A percentile compares a stretch with the other conserved stretches of the same genome.
Evolutionary conservation across 92 coral and sea anemone genomes (phyloP).

Genomic region (Anthopleura xanthogrammica): DNA sequence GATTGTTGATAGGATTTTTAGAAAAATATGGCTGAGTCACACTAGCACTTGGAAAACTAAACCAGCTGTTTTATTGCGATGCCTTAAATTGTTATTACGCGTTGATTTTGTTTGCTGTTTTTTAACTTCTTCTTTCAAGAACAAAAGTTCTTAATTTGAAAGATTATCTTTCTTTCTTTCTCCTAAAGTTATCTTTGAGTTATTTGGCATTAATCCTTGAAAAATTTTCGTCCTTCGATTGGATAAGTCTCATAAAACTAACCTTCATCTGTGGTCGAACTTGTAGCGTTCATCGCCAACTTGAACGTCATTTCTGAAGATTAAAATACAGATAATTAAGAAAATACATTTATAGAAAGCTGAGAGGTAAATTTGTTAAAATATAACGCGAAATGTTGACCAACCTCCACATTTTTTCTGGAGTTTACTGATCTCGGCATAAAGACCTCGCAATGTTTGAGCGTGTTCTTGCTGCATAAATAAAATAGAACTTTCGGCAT

Average conservation of each 20-base stretch:
- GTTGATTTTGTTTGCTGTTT: not conserved
- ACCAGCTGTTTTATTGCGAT: too few species aligned
- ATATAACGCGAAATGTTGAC: not conserved
- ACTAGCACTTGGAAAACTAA: not conserved
- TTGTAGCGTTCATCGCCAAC: conserved; percentile 90
- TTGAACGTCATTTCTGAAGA: conserved; percentile 84
- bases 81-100: not conserved
- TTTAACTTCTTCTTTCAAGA: not conserved
- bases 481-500: conserved; percentile 93
- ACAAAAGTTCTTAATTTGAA: not conserved
- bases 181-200: not conserved
- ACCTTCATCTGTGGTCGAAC: conserved; percentile 77
- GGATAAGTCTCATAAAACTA: not conserved
- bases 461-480: conserved; percentile 99
- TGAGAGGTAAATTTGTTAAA: not conserved
- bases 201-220: not conserved
- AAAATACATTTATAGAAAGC: not conserved
- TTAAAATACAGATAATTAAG: not conserved
- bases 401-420: conserved; percentile 99
- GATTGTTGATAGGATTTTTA: not conserved
- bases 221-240: not conserved
- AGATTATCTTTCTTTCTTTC: not conserved
- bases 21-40: not conserved
- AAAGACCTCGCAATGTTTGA: conserved; percentile 88
- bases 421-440: conserved; percentile 93